A percentile compares a stretch with the other conserved stretches of the same genome.
These are phyloP conservation scores for Campylomormyrus numenius DNA, from an alignment of 2,113 vertebrate species.

Conservation along the genomic window DNA sequence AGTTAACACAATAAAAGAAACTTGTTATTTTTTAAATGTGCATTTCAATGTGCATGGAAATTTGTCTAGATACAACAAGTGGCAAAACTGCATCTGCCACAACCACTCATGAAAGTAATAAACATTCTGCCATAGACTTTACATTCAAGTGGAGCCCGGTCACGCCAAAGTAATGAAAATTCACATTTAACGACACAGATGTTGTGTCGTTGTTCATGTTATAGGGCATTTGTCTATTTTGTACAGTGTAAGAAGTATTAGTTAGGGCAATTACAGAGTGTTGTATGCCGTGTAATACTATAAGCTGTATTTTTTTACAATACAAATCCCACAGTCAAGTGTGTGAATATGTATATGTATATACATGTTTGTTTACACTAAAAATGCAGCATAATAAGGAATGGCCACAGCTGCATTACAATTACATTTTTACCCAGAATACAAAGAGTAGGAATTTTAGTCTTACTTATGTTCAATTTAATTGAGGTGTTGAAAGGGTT, in stretches of 20 bases:
- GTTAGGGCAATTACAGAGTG: not conserved
- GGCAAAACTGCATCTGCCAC: not conserved
- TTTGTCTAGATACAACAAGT: not conserved
- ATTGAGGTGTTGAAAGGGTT: not conserved
- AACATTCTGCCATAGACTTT: not conserved
- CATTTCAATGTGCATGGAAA: not conserved
- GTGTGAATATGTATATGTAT: not conserved
- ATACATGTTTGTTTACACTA: not conserved
- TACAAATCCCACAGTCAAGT: not conserved
- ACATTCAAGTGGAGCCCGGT: not conserved
- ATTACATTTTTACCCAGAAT: not conserved
- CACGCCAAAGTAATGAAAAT: not conserved
- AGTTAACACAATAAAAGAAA: not conserved
- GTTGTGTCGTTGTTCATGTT: not conserved
- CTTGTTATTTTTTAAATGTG: not conserved
- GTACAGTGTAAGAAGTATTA: not conserved
- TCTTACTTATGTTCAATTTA: constrained; percentile 10
- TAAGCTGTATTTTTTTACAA: not conserved
- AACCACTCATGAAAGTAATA: not conserved
- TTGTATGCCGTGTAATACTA: not conserved
- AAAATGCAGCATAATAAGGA: not conserved
- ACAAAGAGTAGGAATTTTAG: not conserved
- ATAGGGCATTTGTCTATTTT: not conserved
- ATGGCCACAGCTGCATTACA: not conserved
- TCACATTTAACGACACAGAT: not conserved